Evolutionary conservation across 2,113 vertebrate species (phyloP), one percentile per base, ranked within the genome.

Genomic region (Myotis davidii): DNA sequence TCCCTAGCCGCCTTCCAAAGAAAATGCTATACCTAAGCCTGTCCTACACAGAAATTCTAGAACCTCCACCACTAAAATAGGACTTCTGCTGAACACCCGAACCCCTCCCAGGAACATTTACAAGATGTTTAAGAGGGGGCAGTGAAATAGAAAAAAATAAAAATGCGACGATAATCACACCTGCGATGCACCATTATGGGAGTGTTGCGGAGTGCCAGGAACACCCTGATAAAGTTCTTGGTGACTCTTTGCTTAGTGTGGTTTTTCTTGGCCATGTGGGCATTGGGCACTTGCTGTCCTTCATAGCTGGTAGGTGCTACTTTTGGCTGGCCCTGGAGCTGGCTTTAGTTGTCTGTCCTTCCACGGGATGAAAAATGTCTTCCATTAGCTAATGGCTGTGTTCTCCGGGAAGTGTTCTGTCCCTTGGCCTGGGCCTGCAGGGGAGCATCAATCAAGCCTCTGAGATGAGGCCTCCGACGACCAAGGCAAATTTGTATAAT

Each of bases 391-490:
- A 97, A 92, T 11, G 97, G 96, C 96, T 79, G 76, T 94, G 92
- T 90, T 92, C 98, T 97, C 84, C 45, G 34, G 74, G 97, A 94
- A 52, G 67, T 97, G 12, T 73, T 88, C 96, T 96, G 92, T 93
- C 96, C 95, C 98, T 96, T 97, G 97, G 91, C 97, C 96, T 34
- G 61, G 74, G 97, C 85, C 97, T 98, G 85, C 90, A 78, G 89
- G 72, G 93, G 97, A 78, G 23, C 95, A 97, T 98, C 97, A 98
- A 97, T 98, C 98, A 97, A 90, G 90, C 65, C 95, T 97, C 96
- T 94, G 67, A 97, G 96, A 97, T 94, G 96, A 98, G 95, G 90
- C 94, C 93, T 93, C 96, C 37, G 97, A 96, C 91, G 97, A 92
- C 88, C 96, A 42, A 52, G 88, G 92, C 32, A 95, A 97, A 98